These are phyloP conservation scores for Eueremaeus valkanovi DNA, from an alignment of 2,888 invertebrate species.

Conservation along the genomic window DNA sequence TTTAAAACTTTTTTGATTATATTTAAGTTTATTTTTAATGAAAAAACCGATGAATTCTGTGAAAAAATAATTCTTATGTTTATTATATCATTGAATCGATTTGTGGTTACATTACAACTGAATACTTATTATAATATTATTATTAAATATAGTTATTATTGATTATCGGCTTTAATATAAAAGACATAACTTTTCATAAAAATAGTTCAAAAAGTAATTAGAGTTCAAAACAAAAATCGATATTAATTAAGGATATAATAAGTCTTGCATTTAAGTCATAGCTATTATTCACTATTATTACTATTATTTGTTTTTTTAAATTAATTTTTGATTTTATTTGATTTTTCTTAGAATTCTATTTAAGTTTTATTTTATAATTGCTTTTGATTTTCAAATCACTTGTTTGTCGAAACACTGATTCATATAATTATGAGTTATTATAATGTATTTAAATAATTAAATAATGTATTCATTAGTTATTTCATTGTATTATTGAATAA, in stretches of 20 bases:
- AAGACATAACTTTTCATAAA: not conserved
- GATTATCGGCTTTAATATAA: too few species aligned
- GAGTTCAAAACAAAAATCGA: not conserved
- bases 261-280: not conserved
- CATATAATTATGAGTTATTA: not conserved
- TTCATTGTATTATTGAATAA: too few species aligned
- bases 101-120: conserved; percentile 8
- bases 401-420: conserved; percentile 3
- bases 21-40: not conserved
- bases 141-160: too few species aligned
- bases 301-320: not conserved
- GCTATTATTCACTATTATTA: too few species aligned
- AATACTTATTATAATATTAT: not conserved
- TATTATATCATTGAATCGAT: not conserved
- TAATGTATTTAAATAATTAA: not conserved
- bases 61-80: not conserved
- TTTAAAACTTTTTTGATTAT: not conserved
- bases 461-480: not conserved
- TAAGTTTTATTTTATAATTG: too few species aligned
- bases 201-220: not conserved
- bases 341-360: not conserved
- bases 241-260: not conserved
- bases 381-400: too few species aligned
- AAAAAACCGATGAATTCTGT: not conserved
- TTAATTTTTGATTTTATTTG: not conserved